phyloP scores from a whole-genome alignment of 2,888 invertebrate genomes.

The Sthenelais limicola region DNA sequence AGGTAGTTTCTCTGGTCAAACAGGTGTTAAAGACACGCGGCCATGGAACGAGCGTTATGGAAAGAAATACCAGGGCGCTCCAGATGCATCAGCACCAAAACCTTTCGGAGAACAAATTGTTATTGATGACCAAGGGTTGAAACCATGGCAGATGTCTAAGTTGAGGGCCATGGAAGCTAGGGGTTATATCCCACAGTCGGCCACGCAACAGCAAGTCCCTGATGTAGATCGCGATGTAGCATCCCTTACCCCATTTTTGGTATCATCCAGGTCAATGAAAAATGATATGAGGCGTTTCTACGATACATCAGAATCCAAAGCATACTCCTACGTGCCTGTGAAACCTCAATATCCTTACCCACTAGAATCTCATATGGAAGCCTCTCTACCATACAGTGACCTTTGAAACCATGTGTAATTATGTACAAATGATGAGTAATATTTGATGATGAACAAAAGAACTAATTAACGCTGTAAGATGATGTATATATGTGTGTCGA shows the following conservation, averaged over 20 bases:
- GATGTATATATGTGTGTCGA: too few species aligned
- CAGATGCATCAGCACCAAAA: background rate
- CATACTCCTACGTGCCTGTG: background rate
- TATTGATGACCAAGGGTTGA: conserved; percentile 27
- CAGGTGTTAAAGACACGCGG: background rate
- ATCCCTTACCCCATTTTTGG: conserved; percentile 18
- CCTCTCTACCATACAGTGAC: conserved; percentile 25
- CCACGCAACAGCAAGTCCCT: conserved; percentile 19
- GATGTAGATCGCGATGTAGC: conserved; percentile 16
- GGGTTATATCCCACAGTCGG: conserved; percentile 33
- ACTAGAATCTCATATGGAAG: background rate
- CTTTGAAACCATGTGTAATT: conserved; percentile 16
- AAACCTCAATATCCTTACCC: background rate
- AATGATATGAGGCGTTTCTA: conserved; percentile 16
- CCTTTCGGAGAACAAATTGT: background rate
- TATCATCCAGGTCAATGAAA: conserved; percentile 10
- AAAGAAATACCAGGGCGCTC: background rate
- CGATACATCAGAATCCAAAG: background rate
- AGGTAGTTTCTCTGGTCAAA: background rate
- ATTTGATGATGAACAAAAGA: too few species aligned
- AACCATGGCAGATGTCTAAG: conserved; percentile 50
- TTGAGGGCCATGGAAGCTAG: conserved; percentile 46
- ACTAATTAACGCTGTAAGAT: too few species aligned
- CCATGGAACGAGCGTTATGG: conserved; percentile 40
- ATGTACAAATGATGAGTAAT: too few species aligned